These are phyloP conservation scores for Lasioglossum vierecki DNA, from an alignment of 2,888 invertebrate genomes.

Conservation along the genomic window DNA sequence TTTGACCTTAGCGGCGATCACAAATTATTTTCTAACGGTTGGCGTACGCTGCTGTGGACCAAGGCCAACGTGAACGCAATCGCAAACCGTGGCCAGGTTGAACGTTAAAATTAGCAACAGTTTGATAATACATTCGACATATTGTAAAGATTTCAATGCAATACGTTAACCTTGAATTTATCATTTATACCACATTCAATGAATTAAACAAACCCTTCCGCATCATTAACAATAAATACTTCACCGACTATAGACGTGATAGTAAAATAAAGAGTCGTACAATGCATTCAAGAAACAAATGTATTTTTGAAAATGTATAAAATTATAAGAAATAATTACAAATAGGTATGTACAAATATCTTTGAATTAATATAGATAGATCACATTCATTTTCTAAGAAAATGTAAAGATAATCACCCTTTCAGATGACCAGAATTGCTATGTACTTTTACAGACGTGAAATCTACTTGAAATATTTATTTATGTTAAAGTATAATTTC, in stretches of 20 bases:
- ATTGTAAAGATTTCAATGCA: slow-evolving; percentile 33
- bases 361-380: slow-evolving; percentile 15
- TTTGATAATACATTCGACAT: slow-evolving; percentile 73
- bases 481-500: background rate
- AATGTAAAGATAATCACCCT: background rate
- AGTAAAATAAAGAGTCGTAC: background rate
- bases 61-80: slow-evolving; percentile 74
- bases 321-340: slow-evolving; percentile 12
- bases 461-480: background rate
- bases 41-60: slow-evolving; percentile 78
- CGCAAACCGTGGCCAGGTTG: slow-evolving; percentile 68
- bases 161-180: slow-evolving; percentile 38
- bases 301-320: slow-evolving; percentile 12
- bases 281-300: slow-evolving; percentile 11
- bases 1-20: slow-evolving; percentile 78
- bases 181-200: background rate
- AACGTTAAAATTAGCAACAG: slow-evolving; percentile 77
- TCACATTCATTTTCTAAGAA: slow-evolving; percentile 5
- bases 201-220: background rate
- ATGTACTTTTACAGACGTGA: background rate
- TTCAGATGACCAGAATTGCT: background rate
- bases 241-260: background rate
- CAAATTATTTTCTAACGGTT: slow-evolving; percentile 72
- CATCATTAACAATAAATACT: background rate
- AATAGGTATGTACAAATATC: slow-evolving; percentile 26